Base-by-base conservation (phyloP, 2,113 vertebrate genomes). In the Gallinago jamesoni region DNA sequence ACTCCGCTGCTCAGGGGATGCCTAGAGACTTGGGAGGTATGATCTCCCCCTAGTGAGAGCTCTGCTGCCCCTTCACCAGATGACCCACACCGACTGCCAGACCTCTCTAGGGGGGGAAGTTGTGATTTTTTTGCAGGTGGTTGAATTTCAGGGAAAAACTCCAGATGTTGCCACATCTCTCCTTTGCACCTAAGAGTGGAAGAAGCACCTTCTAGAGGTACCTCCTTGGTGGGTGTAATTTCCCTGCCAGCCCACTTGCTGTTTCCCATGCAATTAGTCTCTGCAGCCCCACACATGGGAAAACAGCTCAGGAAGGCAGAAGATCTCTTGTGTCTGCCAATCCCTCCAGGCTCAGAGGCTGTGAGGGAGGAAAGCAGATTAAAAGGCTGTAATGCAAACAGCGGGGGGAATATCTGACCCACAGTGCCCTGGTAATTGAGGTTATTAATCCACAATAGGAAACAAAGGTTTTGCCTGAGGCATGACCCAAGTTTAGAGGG, bases 341-440 rank as follows among this genome's bases (percentile, higher is more conserved):
- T 73, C 48, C 50, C 55, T 83, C 28, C 14, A 20, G 59, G 59
- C 87, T 95, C 56, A 56, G 77, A 66, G 59, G 28, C 47, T 60
- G 9, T 27, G 52, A 93, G 55, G 57, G 53, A 74, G 24, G 28
- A 93, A 94, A 70, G 78, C 45, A 95, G 93, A 93, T 89, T 91
- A 85, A 89, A 89, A 37, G 56, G 45, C 55, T 27, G 16, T 83
- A 66, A 90, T 17, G 15, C 67, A 93, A 62, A 43, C 39, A 84
- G 77, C 3, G 1, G 0, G 0, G 43, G 35, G 39, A 64, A 96
- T 87, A 69, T 83, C 50, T 91, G 94, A 90, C 70, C 90, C 78
- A 37, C n/a, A 39, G 63, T 1, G 7, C 74, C 23, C 28, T 20
- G 8, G 70, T 55, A 93, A 87, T 1, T 74, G 67, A 94, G 35